Conservation (phyloP, 2,888 invertebrate genomes). For the Aporophyla nigra region DNA sequence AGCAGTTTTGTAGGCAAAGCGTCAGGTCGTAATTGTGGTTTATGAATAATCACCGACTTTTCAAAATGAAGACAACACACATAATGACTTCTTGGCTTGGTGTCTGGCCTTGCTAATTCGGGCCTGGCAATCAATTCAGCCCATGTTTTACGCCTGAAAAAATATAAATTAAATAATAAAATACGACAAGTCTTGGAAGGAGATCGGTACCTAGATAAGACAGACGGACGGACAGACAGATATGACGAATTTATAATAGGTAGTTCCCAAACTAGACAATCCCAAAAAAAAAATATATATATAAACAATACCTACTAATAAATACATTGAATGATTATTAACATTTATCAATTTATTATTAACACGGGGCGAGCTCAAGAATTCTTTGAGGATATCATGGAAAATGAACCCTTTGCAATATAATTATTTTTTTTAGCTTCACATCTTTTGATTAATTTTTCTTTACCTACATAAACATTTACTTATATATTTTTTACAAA, state of each 20-base stretch:
- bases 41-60: conserved; percentile 38
- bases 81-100: conserved; percentile 45
- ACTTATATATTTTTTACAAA: no score
- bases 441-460: no score
- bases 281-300: no score
- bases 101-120: conserved; percentile 42
- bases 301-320: not conserved
- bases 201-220: conserved; percentile 5
- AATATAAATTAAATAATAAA: conserved; percentile 6
- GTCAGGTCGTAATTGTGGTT: conserved; percentile 46
- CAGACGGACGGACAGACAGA: not conserved
- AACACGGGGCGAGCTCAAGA: no score
- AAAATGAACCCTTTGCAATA: no score
- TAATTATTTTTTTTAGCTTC: no score
- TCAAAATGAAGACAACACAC: conserved; percentile 53
- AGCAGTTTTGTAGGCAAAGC: conserved; percentile 51
- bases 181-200: not conserved
- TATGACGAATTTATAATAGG: not conserved
- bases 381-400: no score
- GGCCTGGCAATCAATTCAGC: conserved; percentile 42
- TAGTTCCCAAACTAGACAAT: no score
- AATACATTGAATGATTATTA: no score
- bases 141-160: conserved; percentile 13
- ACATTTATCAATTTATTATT: no score
- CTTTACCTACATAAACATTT: no score